A percentile compares a stretch with the other conserved stretches of the same genome.
Evolutionary conservation across 2,113 vertebrate genomes (phyloP).

Genomic region (Etheostoma cragini): DNA sequence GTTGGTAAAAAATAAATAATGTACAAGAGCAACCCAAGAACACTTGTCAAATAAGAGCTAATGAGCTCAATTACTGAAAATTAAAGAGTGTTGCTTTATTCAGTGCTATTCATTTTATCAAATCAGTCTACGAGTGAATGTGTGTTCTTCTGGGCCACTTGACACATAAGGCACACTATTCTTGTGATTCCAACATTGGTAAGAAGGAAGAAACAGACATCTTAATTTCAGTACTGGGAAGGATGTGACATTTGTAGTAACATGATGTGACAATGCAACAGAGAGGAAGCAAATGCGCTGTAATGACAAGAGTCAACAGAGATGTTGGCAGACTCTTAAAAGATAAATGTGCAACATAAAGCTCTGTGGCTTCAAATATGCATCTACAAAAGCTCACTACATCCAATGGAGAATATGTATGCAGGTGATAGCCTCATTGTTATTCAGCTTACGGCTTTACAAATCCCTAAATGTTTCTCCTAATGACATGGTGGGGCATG

Average conservation of each 20-base stretch:
- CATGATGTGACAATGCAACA: conserved; percentile 1
- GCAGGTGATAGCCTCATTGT: conserved; percentile 6
- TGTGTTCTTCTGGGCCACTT: background rate
- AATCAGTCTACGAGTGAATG: background rate
- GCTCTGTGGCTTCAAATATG: conserved; percentile 15
- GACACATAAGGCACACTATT: background rate
- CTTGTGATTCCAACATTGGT: background rate
- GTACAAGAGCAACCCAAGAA: background rate
- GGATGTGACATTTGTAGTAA: conserved; percentile 20
- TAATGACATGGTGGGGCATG: background rate
- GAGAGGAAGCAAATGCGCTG: background rate
- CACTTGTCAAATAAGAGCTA: background rate
- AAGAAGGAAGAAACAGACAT: background rate
- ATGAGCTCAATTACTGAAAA: conserved; percentile 7
- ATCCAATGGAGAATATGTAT: background rate
- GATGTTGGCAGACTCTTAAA: conserved; percentile 33
- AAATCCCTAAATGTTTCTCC: conserved; percentile 16
- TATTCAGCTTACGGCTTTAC: conserved; percentile 28
- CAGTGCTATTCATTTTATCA: conserved; percentile 42
- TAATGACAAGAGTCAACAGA: conserved; percentile 11
- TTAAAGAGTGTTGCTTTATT: background rate
- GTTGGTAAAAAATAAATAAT: background rate
- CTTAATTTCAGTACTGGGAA: conserved; percentile 21
- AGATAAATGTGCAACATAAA: conserved; percentile 53
- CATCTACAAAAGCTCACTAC: background rate